Base-by-base conservation (phyloP, 2,797 vertebrate genomes). In the Ceyx erithaca region DNA sequence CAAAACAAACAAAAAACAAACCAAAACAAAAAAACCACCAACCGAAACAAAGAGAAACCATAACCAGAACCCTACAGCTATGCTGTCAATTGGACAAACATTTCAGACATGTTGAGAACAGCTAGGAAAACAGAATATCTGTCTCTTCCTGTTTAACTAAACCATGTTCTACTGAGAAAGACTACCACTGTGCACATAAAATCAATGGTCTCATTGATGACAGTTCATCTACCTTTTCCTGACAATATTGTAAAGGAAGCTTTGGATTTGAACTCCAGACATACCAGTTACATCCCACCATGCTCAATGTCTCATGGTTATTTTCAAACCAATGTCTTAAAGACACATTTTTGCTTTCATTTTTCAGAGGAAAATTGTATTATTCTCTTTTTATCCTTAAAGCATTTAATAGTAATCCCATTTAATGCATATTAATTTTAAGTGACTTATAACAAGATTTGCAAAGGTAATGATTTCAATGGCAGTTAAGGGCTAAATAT, bases 401-500 rank as follows among this genome's bases (percentile, higher is more conserved):
- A 90, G 85, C 1, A 80, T 77, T 64, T 84, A 82, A 73, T 15
- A 80, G 49, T 51, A 93, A 90, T 92, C 86, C 33, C 82, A 46
- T 92, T 89, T 87, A 73, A 90, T 78, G 81, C 8, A 0, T 80
- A 85, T 85, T 90, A 84, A 82, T 94, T 86, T 84, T 46, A 81
- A 85, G 37, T 80, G 45, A 58, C 52, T 81, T 69, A 41, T n/a
- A 90, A 71, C 0, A 0, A 94, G 69, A 89, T 92, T 92, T 90
- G 64, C n/a, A 62, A 90, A 94, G 55, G 28, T 93, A 95, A 64
- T 80, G 84, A 90, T 94, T 95, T 95, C 84, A 89, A 33, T 51
- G 26, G 41, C 37, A 92, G 68, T 82, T 90, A 82, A 83, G 17
- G 40, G 21, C 88, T 92, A 92, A 93, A 70, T 77, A 87, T 67